Base-by-base conservation (phyloP, 2,113 vertebrate species). In the Atlantisia rogersi region DNA sequence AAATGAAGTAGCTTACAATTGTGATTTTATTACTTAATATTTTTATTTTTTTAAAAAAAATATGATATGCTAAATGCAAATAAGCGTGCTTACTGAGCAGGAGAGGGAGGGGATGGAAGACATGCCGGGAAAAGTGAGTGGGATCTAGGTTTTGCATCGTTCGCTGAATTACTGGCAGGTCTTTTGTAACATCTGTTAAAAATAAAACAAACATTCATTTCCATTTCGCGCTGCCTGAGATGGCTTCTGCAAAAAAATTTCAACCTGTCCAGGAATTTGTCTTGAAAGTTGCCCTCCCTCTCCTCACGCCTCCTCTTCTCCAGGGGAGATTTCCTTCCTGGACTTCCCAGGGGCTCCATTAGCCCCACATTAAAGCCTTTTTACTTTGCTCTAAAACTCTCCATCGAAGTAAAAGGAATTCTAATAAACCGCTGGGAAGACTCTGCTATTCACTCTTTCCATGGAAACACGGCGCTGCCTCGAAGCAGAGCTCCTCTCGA, bases 151-250 rank as follows among this genome's bases (percentile, higher is more conserved):
- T 97, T 96, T 92, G 94, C 96, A 86, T 94, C 92, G 82, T 91
- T 96, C 58, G 1, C 91, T 90, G 90, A 88, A 80, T 94, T 96
- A 88, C 94, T 97, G 97, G 97, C 94, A 95, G 97, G 95, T 96
- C 96, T 96, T 93, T 94, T 95, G 87, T 94, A 97, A 97, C 97
- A 97, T 97, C 97, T 97, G 97, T 97, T 97, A 93, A 88, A 95
- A 95, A 97, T 97, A 97, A 97, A 97, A 93, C 96, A 96, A 97
- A 95, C 88, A 95, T 94, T 95, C 95, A 73, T 95, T 97, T 95
- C 94, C 91, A 90, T 93, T 90, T 80, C 89, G 94, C 29, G 13
- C 94, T 94, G 95, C 95, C 95, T 96, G 95, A 95, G 94, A 96
- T 96, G 87, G 96, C 94, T 97, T 58, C 96, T 91, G 95, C 68